Conservation (phyloP, 1,140 invertebrate genomes). For the Araneus ventricosus region DNA sequence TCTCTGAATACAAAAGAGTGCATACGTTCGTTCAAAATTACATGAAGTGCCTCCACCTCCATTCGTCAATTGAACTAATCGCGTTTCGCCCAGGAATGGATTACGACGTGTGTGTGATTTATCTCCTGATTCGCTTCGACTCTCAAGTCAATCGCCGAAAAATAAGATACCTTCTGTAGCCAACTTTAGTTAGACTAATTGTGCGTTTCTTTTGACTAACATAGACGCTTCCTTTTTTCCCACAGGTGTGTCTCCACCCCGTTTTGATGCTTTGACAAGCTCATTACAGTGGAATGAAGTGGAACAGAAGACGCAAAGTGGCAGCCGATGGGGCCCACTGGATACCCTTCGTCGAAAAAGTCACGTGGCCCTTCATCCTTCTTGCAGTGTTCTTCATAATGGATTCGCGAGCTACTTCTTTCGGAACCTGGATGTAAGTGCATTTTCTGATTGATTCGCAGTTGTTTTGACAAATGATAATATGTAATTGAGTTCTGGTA, state of each 20-base stretch:
- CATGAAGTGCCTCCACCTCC: no score
- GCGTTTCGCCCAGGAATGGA: no score
- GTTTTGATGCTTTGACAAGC: slow-evolving; percentile 36
- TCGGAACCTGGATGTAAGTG: slow-evolving; percentile 73
- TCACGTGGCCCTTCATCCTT: slow-evolving; percentile 50
- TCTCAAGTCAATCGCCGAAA: no score
- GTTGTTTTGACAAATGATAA: background rate
- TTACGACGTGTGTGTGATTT: no score
- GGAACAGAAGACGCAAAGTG: slow-evolving; percentile 63
- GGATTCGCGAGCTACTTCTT: slow-evolving; percentile 24
- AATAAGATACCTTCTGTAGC: background rate
- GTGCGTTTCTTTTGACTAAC: background rate
- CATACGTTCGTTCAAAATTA: no score
- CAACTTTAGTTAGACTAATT: background rate
- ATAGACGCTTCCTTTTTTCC: background rate
- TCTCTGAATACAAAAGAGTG: no score
- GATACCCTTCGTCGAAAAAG: slow-evolving; percentile 67
- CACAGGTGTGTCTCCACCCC: slow-evolving; percentile 6
- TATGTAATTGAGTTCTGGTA: background rate
- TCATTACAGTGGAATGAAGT: slow-evolving; percentile 58
- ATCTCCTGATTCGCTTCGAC: no score
- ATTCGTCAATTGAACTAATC: no score
- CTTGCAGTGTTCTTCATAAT: slow-evolving; percentile 33
- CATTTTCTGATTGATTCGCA: background rate
- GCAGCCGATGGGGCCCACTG: slow-evolving; percentile 58